phyloP scores from a whole-genome alignment of 2,113 vertebrate genomes.

The Indicator indicator region DNA sequence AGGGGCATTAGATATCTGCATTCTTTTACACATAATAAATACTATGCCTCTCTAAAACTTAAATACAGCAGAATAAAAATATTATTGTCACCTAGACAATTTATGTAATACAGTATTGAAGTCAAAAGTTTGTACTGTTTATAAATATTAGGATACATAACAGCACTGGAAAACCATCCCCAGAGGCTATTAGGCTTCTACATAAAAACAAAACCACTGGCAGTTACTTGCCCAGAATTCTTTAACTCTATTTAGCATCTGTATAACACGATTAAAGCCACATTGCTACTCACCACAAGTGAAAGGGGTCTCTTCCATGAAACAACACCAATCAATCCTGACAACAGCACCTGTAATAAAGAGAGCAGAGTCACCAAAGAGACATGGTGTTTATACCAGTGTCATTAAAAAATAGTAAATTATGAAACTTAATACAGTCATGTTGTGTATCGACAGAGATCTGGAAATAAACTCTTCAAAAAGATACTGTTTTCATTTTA shows the following conservation, averaged over 20 bases:
- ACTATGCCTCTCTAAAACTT: background rate
- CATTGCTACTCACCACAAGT: conserved; percentile 89
- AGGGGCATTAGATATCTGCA: background rate
- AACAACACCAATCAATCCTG: conserved; percentile 95
- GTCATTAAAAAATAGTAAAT: background rate
- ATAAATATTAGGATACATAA: background rate
- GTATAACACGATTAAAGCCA: background rate
- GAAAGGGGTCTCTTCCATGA: conserved; percentile 98
- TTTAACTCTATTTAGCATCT: background rate
- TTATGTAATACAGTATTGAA: background rate
- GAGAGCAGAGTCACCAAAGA: background rate
- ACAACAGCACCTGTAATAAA: conserved; percentile 90
- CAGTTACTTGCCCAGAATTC: background rate
- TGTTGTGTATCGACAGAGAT: background rate
- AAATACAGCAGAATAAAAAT: background rate
- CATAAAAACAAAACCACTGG: background rate
- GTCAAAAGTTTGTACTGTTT: background rate
- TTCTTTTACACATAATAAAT: background rate
- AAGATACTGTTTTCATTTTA: background rate
- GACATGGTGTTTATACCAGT: background rate
- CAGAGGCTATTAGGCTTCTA: background rate
- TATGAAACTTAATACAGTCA: background rate
- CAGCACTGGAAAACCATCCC: background rate
- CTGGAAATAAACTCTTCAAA: background rate
- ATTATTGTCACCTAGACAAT: background rate